A percentile compares a stretch with the other conserved stretches of the same genome.
Conservation (phyloP, 2,113 vertebrate genomes). For the Pedionomus torquatus region DNA sequence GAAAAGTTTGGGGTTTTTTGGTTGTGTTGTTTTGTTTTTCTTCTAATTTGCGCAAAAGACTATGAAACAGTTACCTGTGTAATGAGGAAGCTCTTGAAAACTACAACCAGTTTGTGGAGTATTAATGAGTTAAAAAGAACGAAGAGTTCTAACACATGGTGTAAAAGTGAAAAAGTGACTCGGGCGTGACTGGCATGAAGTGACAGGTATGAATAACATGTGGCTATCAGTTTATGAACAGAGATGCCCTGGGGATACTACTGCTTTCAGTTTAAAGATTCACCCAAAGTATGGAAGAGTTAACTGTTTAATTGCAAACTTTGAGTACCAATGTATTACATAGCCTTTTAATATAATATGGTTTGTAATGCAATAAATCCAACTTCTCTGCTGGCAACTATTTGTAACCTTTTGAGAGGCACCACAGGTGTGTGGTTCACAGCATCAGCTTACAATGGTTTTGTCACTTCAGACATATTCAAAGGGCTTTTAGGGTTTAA, state of each 20-base stretch:
- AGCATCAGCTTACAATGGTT: fast-evolving
- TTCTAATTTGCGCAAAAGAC: background rate
- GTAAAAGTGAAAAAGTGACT: background rate
- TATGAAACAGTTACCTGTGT: background rate
- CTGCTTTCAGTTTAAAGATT: background rate
- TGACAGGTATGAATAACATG: background rate
- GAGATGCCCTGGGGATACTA: background rate
- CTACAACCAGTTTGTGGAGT: background rate
- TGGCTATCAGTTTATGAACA: background rate
- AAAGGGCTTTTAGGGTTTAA: background rate
- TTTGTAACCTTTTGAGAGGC: background rate
- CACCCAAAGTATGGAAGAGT: background rate
- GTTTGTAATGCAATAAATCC: background rate
- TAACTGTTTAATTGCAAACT: background rate
- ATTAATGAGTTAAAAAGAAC: background rate
- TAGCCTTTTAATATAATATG: background rate
- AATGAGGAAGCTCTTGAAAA: background rate
- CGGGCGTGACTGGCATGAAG: background rate
- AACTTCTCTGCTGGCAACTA: background rate
- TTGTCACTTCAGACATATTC: background rate
- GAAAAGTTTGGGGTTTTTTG: too few relatives aligned
- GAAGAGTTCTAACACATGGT: background rate
- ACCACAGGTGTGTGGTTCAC: too few relatives aligned
- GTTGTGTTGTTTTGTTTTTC: background rate
- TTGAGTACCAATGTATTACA: background rate